These are phyloP conservation scores for Xestia rhomboidea DNA, from an alignment of 2,888 invertebrate genomes.

Conservation along the genomic window DNA sequence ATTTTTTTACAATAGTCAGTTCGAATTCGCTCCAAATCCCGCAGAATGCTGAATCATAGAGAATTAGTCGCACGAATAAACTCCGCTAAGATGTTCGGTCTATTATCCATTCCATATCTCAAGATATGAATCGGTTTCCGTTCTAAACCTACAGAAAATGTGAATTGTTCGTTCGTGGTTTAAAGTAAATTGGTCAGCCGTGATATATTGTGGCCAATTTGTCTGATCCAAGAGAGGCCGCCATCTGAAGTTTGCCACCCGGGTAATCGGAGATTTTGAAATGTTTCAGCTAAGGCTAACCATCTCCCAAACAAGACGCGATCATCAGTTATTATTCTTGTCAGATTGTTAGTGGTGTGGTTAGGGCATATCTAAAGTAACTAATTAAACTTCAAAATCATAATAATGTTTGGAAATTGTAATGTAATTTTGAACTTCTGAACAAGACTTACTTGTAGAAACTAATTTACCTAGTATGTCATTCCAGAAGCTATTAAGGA, in stretches of 20 bases:
- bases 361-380: not conserved
- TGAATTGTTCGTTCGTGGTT: conserved; percentile 39
- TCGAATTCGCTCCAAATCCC: conserved; percentile 53
- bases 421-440: conserved; percentile 13
- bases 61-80: conserved; percentile 65
- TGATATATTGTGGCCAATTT: conserved; percentile 44
- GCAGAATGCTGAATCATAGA: conserved; percentile 67
- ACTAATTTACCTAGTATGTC: conserved; percentile 11
- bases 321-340: conserved; percentile 3
- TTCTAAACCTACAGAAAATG: conserved; percentile 28
- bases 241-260: conserved; percentile 27
- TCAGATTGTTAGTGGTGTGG: not conserved
- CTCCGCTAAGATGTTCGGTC: conserved; percentile 57
- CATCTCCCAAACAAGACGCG: conserved; percentile 5
- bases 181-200: conserved; percentile 49
- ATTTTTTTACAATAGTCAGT: conserved; percentile 40
- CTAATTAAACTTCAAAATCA: not conserved
- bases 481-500: not conserved
- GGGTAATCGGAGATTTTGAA: conserved; percentile 16
- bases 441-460: conserved; percentile 12
- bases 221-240: conserved; percentile 28
- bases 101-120: conserved; percentile 51
- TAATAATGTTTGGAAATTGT: not conserved
- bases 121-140: conserved; percentile 37
- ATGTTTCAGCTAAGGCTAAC: conserved; percentile 6